Percentiles rank a stretch among this genome's conserved stretches.
phyloP scores from a whole-genome alignment of 2,888 invertebrate genomes.

The Patella depressa region DNA sequence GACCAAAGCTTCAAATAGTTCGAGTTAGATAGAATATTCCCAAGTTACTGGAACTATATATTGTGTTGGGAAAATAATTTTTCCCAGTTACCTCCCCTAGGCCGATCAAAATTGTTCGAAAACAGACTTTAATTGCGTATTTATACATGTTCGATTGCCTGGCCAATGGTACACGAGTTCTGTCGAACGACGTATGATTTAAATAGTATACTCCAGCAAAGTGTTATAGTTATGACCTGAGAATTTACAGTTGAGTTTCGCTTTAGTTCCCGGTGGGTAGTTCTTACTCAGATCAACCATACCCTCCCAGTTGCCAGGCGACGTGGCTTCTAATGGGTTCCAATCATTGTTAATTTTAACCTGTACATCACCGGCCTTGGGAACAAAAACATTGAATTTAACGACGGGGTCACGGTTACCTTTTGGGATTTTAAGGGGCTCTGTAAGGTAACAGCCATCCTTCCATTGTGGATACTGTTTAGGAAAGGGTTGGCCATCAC shows the following conservation, averaged over 20 bases:
- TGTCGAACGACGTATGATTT: not conserved
- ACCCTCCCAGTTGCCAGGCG: constrained; percentile 53
- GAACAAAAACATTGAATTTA: constrained; percentile 51
- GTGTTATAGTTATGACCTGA: constrained; percentile 55
- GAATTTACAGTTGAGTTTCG: constrained; percentile 58
- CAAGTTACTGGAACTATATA: no score
- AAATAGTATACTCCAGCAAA: constrained; percentile 58
- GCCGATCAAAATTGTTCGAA: no score
- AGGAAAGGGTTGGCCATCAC: constrained; percentile 50
- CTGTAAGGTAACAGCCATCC: constrained; percentile 56
- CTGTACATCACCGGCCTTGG: constrained; percentile 55
- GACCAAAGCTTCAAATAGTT: no score
- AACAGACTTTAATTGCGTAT: no score
- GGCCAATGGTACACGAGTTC: no score
- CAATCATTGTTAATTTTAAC: constrained; percentile 59
- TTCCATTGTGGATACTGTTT: constrained; percentile 63
- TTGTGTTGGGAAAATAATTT: no score
- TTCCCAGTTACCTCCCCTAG: no score
- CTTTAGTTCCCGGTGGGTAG: constrained; percentile 54
- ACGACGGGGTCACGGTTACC: constrained; percentile 47
- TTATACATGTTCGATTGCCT: no score
- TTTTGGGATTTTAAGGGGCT: constrained; percentile 53
- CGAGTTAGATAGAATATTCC: no score
- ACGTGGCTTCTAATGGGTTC: constrained; percentile 49
- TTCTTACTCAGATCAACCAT: constrained; percentile 50